These are phyloP conservation scores for Philereme transversata DNA, from an alignment of 2,888 invertebrate species.

Conservation along the genomic window DNA sequence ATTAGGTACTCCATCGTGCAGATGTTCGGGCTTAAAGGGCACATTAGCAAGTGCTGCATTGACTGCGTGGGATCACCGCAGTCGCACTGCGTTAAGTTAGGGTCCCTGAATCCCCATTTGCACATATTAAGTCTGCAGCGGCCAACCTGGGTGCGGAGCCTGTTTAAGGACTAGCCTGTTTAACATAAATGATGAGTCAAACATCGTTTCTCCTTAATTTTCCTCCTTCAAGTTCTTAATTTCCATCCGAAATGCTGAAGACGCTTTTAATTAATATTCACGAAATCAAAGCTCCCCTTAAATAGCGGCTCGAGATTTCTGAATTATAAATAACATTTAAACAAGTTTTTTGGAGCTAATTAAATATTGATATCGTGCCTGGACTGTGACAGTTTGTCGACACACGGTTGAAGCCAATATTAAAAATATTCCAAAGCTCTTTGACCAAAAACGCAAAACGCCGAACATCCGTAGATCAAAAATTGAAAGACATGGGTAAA, in stretches of 20 bases:
- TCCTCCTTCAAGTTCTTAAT: conserved; percentile 22
- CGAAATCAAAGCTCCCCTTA: conserved; percentile 32
- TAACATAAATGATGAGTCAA: conserved; percentile 4
- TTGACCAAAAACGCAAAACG: too few species aligned
- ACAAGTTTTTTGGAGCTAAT: conserved; percentile 28
- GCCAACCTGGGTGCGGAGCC: too few species aligned
- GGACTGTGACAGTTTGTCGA: conserved; percentile 13
- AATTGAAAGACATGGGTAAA: too few species aligned
- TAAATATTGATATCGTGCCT: conserved; percentile 22
- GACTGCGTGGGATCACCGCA: too few species aligned
- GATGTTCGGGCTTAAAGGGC: too few species aligned
- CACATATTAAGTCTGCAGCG: too few species aligned
- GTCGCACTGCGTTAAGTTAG: too few species aligned
- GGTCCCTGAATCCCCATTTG: too few species aligned
- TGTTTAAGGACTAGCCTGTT: too few species aligned
- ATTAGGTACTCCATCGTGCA: too few species aligned
- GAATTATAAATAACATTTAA: conserved; percentile 30
- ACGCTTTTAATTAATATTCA: conserved; percentile 36
- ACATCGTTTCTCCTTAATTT: conserved; percentile 10
- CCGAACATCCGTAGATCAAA: too few species aligned
- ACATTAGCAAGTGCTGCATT: too few species aligned
- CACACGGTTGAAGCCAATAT: conserved; percentile 3
- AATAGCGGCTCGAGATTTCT: conserved; percentile 31
- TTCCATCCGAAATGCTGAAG: conserved; percentile 27
- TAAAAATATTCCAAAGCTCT: not conserved